Percentiles rank a stretch among this genome's conserved stretches.
Conservation (phyloP, 92 coral and sea anemone genomes). For the Zoanthus sansibaricus region DNA sequence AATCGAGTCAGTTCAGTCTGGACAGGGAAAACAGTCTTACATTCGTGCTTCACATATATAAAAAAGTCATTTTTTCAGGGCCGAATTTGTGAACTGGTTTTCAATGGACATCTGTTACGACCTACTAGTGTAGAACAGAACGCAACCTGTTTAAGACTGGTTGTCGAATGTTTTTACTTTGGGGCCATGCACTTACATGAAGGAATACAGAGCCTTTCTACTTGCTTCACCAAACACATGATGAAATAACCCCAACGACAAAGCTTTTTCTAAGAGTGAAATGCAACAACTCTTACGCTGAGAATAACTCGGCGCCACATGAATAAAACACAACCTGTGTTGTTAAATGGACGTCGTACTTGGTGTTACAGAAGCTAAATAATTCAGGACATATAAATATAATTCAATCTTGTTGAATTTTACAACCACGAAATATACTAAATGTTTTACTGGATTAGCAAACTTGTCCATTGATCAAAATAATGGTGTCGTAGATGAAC, state of each 20-base stretch:
- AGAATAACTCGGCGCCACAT: neutral
- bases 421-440: neutral
- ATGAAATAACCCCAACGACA: neutral
- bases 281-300: neutral
- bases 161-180: neutral
- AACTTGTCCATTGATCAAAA: neutral
- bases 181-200: neutral
- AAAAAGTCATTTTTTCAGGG: too few relatives aligned
- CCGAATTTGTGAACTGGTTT: too few relatives aligned
- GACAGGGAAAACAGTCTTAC: too few relatives aligned
- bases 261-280: too few relatives aligned
- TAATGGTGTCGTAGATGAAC: neutral
- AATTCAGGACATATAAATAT: neutral
- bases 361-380: neutral
- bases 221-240: neutral
- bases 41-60: too few relatives aligned
- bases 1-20: too few relatives aligned
- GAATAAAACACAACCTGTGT: conserved; percentile 19
- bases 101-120: too few relatives aligned
- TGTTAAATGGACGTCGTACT: neutral
- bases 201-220: neutral
- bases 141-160: conserved; percentile 9
- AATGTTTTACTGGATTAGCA: neutral
- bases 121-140: neutral
- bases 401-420: neutral